Evolutionary conservation across 2,888 invertebrate genomes (phyloP).

Genomic region (Ommatoiulus sabulosus): DNA sequence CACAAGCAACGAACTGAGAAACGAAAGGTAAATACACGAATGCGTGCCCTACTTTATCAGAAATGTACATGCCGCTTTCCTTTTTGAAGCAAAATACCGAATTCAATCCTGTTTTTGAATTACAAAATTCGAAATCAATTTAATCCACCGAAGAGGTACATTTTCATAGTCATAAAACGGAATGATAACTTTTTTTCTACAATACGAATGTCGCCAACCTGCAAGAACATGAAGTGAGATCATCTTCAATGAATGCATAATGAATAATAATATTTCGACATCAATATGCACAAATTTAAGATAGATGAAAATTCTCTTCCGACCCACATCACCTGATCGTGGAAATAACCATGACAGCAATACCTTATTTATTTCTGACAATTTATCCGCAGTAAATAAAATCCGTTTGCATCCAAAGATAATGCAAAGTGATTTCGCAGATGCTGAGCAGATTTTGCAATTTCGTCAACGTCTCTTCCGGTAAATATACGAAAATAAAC

Average conservation of each 20-base stretch:
- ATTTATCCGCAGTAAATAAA: background rate
- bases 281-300: background rate
- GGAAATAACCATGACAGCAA: background rate
- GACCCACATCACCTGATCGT: background rate
- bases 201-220: too few species aligned
- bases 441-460: background rate
- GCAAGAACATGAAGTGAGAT: too few species aligned
- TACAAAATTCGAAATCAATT: background rate
- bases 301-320: background rate
- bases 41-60: conserved; percentile 26
- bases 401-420: background rate
- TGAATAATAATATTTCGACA: background rate
- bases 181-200: too few species aligned
- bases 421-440: background rate
- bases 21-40: background rate
- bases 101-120: background rate
- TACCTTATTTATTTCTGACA: background rate
- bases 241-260: background rate
- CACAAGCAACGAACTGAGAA: background rate
- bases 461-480: background rate
- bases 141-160: background rate
- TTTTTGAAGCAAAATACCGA: background rate
- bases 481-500: background rate
- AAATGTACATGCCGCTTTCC: background rate
- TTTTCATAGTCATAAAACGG: too few species aligned